These are phyloP conservation scores for Zaprionus inermis DNA, from an alignment of 1,140 invertebrate genomes.

Conservation along the genomic window DNA sequence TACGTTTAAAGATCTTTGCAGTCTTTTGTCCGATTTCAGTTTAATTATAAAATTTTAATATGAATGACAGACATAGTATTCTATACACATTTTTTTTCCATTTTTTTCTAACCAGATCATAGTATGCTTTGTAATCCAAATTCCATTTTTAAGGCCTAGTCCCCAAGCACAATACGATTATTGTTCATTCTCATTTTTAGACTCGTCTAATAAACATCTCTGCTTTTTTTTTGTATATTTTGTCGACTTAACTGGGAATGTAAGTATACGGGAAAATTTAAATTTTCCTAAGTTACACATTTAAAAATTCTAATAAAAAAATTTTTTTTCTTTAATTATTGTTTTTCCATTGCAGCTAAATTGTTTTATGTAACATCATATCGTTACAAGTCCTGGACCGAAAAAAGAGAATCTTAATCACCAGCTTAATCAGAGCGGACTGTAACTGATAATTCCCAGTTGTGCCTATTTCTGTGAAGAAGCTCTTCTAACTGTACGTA, in stretches of 20 bases:
- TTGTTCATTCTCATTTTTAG: conserved; percentile 2
- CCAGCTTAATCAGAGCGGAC: neutral
- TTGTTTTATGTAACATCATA: conserved; percentile 8
- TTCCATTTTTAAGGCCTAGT: neutral
- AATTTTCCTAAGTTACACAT: neutral
- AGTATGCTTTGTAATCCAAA: conserved; percentile 8
- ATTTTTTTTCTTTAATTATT: neutral
- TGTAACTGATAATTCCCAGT: neutral
- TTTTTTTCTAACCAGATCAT: neutral
- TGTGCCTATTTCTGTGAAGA: conserved; percentile 24
- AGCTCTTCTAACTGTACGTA: neutral
- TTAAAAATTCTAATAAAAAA: neutral
- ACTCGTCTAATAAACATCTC: conserved; percentile 11
- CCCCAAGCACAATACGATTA: neutral
- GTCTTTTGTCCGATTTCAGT: too few relatives aligned
- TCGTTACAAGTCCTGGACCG: neutral
- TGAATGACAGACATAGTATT: too few relatives aligned
- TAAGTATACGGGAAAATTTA: neutral
- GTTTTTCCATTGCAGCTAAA: neutral
- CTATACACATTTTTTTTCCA: too few relatives aligned
- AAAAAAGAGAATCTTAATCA: neutral
- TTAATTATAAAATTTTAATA: too few relatives aligned
- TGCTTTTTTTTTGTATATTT: conserved; percentile 13
- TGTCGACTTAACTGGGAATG: conserved; percentile 11
- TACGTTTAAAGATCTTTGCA: too few relatives aligned